Evolutionary conservation across 2,113 vertebrate species (phyloP).

Genomic region (Polyodon spathula): DNA sequence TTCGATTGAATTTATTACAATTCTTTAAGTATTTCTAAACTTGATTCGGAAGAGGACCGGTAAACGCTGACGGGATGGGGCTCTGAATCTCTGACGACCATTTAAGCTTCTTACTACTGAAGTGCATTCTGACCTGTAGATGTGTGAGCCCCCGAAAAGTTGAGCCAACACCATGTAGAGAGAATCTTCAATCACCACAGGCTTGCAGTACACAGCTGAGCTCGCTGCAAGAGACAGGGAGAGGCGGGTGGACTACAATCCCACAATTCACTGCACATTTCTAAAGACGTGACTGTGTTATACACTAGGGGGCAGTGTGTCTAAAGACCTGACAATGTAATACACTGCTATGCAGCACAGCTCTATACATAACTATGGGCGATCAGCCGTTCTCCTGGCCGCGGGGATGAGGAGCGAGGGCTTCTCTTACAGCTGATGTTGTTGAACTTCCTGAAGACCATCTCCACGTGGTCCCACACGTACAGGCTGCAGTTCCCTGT

Average conservation of each 20-base stretch:
- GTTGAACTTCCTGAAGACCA: constrained; percentile 73
- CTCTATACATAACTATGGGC: too few species aligned
- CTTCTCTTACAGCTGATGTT: constrained; percentile 79
- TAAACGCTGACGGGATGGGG: not conserved
- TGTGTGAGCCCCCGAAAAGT: constrained; percentile 88
- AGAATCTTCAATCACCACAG: constrained; percentile 76
- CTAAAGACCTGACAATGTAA: too few species aligned
- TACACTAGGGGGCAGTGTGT: too few species aligned
- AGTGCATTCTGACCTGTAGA: constrained; percentile 65
- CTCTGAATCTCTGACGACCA: not conserved
- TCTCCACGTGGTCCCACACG: constrained; percentile 87
- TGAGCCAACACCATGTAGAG: constrained; percentile 88
- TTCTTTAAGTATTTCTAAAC: too few species aligned
- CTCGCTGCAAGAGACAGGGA: constrained; percentile 54
- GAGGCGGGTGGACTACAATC: too few species aligned
- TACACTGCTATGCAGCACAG: too few species aligned
- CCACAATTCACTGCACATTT: too few species aligned
- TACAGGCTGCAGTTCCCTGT: constrained; percentile 77
- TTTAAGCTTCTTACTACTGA: too few species aligned
- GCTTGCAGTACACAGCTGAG: constrained; percentile 87
- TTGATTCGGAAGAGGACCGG: not conserved
- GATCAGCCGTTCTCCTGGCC: too few species aligned
- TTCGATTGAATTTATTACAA: too few species aligned
- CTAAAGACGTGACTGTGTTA: too few species aligned
- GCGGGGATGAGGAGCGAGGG: too few species aligned